Evolutionary conservation across 2,888 invertebrate species (phyloP), one percentile per base, ranked within the genome.

Genomic region (Cosmia trapezina): DNA sequence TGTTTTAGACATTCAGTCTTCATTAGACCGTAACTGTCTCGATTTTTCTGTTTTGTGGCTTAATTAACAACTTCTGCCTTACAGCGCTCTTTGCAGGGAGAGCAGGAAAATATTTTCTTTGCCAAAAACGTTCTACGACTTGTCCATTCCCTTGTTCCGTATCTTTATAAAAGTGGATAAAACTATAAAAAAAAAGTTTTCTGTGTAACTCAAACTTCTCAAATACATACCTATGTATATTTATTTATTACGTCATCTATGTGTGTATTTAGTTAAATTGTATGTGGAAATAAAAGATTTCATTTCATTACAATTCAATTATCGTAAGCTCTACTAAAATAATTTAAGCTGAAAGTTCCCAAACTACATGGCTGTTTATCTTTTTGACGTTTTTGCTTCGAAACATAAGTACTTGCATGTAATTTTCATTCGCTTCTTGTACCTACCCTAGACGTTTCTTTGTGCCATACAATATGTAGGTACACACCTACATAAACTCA

Each of bases 61-160:
- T 82, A 77, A 82, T 79, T 77, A 82, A 70, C 83, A 77, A 77
- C 63, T 67, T 70, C 41, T 60, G 59, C n/a, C 51, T 76, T n/a
- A 53, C 51, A 56, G 17, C 12, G 47, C 41, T 77, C 19, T 77
- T 56, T 70, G 47, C 22, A n/a, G 17, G 17, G 57, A 22, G 22
- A 28, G 22, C 51, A 59, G 14, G 49, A 64, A 63, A 65, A 49
- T 56, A n/a, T 75, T 64, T 61, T 19, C 28, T 33, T 17, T 61
- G 22, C 41, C 63, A 67, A 59, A 79, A 61, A 62, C 47, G 14
- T 17, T 60, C 0, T 45, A 41, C 11, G 8, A 11, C 19, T 41
- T 67, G 60, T 41, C 33, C 3, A 7, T 22, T 53, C 8, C 11
- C 45, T 14, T 22, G 4, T 59, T 28, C 28, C 54, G 28, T 54